phyloP scores from a whole-genome alignment of 2,113 vertebrate species.

The Anser brachyrhynchus region DNA sequence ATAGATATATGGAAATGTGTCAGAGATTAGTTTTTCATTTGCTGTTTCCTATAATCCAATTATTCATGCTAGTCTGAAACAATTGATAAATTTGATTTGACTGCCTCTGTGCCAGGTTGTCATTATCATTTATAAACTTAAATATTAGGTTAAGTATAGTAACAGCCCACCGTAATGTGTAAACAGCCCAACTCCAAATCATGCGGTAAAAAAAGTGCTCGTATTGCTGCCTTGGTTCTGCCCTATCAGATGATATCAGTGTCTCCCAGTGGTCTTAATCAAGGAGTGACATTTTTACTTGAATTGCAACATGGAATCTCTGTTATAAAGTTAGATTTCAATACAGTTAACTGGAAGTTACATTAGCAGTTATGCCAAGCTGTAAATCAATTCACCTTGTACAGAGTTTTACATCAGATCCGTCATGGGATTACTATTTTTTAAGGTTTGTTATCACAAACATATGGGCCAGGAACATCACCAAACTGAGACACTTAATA shows the following conservation, averaged over 20 bases:
- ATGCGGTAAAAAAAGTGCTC: background rate
- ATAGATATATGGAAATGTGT: conserved; percentile 34
- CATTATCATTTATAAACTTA: conserved; percentile 28
- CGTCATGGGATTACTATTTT: background rate
- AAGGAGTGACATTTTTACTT: background rate
- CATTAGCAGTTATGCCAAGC: background rate
- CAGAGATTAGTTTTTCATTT: conserved; percentile 44
- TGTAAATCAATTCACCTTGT: background rate
- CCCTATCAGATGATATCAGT: background rate
- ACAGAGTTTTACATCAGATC: background rate
- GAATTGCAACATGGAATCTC: background rate
- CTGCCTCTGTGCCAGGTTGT: conserved; percentile 17
- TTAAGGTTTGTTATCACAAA: background rate
- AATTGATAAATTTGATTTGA: conserved; percentile 35
- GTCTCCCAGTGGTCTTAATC: background rate
- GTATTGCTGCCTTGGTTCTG: background rate
- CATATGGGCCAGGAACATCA: background rate
- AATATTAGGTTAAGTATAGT: conserved; percentile 24
- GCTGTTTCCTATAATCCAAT: conserved; percentile 53
- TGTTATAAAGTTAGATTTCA: background rate
- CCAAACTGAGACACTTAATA: background rate
- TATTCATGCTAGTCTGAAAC: conserved; percentile 28
- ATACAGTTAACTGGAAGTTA: background rate
- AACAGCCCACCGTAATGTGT: conserved; percentile 1
- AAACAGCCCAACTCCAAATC: background rate